Percentiles rank a stretch among this genome's conserved stretches.
Conservation (phyloP, 2,113 vertebrate species). For the Vombatus ursinus region DNA sequence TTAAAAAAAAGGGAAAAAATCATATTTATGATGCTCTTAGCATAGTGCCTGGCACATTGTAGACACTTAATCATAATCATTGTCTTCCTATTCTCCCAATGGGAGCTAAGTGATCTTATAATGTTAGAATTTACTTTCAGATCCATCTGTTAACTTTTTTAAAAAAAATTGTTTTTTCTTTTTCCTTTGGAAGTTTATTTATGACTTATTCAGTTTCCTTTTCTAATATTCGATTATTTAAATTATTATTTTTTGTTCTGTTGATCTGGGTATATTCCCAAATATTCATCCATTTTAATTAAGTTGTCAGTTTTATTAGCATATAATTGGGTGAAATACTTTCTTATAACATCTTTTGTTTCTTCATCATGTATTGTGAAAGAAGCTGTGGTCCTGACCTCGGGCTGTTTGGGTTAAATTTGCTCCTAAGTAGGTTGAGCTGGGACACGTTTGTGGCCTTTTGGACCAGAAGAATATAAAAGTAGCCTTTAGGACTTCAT, state of each 20-base stretch:
- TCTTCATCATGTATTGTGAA: not conserved
- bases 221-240: not conserved
- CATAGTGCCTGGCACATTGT: fast-evolving
- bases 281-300: not conserved
- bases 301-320: not conserved
- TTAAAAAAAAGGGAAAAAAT: no score
- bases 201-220: not conserved
- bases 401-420: not conserved
- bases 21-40: not conserved
- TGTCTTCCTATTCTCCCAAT: fast-evolving
- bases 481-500: not conserved
- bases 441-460: not conserved
- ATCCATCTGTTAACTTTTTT: not conserved
- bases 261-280: not conserved
- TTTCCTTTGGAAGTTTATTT: not conserved
- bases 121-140: not conserved
- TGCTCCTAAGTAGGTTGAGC: not conserved
- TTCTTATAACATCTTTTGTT: not conserved
- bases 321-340: not conserved
- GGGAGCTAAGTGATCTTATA: not conserved
- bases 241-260: not conserved
- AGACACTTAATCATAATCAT: fast-evolving
- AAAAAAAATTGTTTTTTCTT: not conserved
- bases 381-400: not conserved
- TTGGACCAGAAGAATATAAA: not conserved